phyloP scores from a whole-genome alignment of 2,888 invertebrate genomes.

The Apomyelois bistriatella region DNA sequence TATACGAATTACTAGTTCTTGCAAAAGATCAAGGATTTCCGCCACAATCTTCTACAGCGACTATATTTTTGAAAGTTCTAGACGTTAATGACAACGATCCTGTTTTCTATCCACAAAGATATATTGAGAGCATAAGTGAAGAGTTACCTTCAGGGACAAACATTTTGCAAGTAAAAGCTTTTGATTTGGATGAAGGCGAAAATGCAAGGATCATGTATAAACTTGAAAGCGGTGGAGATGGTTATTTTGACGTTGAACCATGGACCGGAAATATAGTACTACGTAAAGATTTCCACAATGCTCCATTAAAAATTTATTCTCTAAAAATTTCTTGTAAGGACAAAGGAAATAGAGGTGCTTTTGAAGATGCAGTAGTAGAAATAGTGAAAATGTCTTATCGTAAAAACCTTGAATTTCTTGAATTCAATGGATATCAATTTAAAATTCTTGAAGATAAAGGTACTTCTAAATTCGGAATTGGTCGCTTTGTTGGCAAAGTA shows the following conservation, averaged over 20 bases:
- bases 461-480: constrained; percentile 78
- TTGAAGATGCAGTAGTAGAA: constrained; percentile 89
- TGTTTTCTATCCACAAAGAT: constrained; percentile 93
- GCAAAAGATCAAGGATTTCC: constrained; percentile 96
- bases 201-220: constrained; percentile 90
- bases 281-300: constrained; percentile 82
- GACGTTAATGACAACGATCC: constrained; percentile 97
- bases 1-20: constrained; percentile 90
- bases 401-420: constrained; percentile 87
- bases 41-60: constrained; percentile 93
- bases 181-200: constrained; percentile 92
- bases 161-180: constrained; percentile 88
- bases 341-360: constrained; percentile 86
- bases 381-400: constrained; percentile 86
- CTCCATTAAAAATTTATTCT: constrained; percentile 84
- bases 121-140: constrained; percentile 88
- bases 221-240: constrained; percentile 89
- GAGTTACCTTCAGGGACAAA: constrained; percentile 82
- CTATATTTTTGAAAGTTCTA: constrained; percentile 87
- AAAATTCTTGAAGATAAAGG: constrained; percentile 90
- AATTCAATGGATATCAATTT: constrained; percentile 89
- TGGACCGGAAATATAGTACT: constrained; percentile 87
- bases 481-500: constrained; percentile 89
- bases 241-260: constrained; percentile 89
- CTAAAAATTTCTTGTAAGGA: constrained; percentile 90